A percentile compares a stretch with the other conserved stretches of the same genome.
These are phyloP conservation scores for Chascanopsetta lugubris DNA, from an alignment of 2,113 vertebrate species.

Conservation along the genomic window DNA sequence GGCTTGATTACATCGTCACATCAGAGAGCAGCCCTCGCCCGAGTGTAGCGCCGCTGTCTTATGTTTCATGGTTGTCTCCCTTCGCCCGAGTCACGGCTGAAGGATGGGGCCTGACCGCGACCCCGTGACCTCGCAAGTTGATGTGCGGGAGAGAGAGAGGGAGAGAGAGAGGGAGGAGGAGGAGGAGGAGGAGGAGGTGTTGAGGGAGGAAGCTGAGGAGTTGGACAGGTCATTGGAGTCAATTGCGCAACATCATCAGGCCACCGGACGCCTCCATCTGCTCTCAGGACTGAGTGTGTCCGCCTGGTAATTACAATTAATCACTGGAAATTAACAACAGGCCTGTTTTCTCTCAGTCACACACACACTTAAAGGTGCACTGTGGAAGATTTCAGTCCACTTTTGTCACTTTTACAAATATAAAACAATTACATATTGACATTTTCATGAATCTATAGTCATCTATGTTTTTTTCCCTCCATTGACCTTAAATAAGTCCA, in stretches of 20 bases:
- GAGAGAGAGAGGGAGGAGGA: constrained; percentile 28
- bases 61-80: constrained; percentile 55
- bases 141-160: too few species aligned
- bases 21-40: constrained; percentile 36
- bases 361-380: constrained; percentile 3
- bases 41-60: constrained; percentile 19
- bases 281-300: constrained; percentile 55
- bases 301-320: constrained; percentile 70
- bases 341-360: constrained; percentile 16
- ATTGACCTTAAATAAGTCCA: too few species aligned
- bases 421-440: too few species aligned
- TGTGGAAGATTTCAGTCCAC: too few species aligned
- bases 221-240: constrained; percentile 41
- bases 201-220: constrained; percentile 45
- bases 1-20: constrained; percentile 67
- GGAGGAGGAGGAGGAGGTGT: constrained; percentile 27
- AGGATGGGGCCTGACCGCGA: constrained; percentile 23
- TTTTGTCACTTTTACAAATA: too few species aligned
- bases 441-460: too few species aligned
- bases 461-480: too few species aligned
- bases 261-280: constrained; percentile 59
- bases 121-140: constrained; percentile 48
- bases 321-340: constrained; percentile 34
- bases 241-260: not conserved
- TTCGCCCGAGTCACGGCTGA: not conserved